phyloP scores from a whole-genome alignment of 1,140 invertebrate species.

The Agrilus planipennis region DNA sequence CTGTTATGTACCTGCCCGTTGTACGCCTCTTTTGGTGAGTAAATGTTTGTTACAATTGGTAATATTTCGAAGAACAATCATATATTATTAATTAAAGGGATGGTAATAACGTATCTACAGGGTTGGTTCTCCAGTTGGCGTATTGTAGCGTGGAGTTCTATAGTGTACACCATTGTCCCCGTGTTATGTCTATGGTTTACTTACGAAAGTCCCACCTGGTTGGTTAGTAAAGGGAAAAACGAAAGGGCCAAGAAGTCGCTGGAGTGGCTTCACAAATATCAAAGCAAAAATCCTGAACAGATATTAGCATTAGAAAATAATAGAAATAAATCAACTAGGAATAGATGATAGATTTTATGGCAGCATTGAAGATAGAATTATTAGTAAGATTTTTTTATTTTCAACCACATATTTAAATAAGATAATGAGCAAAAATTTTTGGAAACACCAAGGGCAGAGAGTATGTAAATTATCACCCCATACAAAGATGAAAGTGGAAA shows the following conservation, averaged over 20 bases:
- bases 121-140: slow-evolving; percentile 32
- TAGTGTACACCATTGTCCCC: not conserved
- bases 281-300: too few species aligned
- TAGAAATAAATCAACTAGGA: too few species aligned
- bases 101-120: slow-evolving; percentile 45
- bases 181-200: not conserved
- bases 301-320: too few species aligned
- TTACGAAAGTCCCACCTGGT: not conserved
- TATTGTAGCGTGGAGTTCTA: not conserved
- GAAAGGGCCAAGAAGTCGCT: not conserved
- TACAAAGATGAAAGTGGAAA: too few species aligned
- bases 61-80: not conserved
- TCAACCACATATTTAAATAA: too few species aligned
- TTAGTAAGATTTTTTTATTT: too few species aligned
- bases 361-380: too few species aligned
- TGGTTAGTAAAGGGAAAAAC: not conserved
- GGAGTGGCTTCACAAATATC: slow-evolving; percentile 2
- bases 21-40: slow-evolving; percentile 38
- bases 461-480: too few species aligned
- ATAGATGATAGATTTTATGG: too few species aligned
- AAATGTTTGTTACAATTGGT: slow-evolving; percentile 12
- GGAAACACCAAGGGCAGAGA: too few species aligned
- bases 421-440: too few species aligned
- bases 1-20: slow-evolving; percentile 42
- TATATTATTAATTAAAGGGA: slow-evolving; percentile 28